Base-by-base conservation (phyloP, 1,140 invertebrate genomes). In the Drosophila tani region DNA sequence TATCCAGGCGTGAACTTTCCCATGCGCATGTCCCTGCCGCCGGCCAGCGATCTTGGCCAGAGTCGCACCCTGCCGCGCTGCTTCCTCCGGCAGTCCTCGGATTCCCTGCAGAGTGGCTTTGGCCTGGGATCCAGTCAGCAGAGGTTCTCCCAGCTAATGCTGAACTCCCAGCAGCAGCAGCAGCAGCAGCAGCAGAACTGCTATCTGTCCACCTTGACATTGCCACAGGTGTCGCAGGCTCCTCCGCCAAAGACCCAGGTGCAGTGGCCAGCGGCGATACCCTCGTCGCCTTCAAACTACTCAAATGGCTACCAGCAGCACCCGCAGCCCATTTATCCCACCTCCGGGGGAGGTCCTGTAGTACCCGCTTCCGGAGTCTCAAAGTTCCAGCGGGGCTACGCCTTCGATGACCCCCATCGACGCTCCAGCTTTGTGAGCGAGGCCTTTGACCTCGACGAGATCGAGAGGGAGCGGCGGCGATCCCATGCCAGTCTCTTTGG, bases 401-500 rank as follows among this genome's bases (percentile, higher is more conserved):
- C 91, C 0, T 92, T 92, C 29, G 91, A 92, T 41, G 91, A 92
- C 46, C 81, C 69, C 5, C 91, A 92, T 24, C 69, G 88, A 5
- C 77, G 91, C 1, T 21, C 82, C 8, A 91, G 91, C 46, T 74
- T 65, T 15, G 49, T 79, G 19, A 67, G 58, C 45, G 91, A 91
- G 17, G 82, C 84, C 38, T 93, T 92, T 41, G 92, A 93, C 69
- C 56, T 93, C 29, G 92, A 93, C 29, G 81, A 92, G 46, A 91
- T 93, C 32, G 92, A 93, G 15, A 68, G 81, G 21, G 92, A 93
- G 41, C 69, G 92, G 0, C 73, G 92, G 6, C 84, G 90, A n/a
- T 93, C 92, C 6, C 92, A 93, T 77, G 92, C 92, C 14, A 92
- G 73, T 45, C 82, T 93, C 46, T 93, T 92, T 45, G 75, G 77